These are phyloP conservation scores for Aythya baeri DNA, from an alignment of 2,113 vertebrate species.

Conservation along the genomic window DNA sequence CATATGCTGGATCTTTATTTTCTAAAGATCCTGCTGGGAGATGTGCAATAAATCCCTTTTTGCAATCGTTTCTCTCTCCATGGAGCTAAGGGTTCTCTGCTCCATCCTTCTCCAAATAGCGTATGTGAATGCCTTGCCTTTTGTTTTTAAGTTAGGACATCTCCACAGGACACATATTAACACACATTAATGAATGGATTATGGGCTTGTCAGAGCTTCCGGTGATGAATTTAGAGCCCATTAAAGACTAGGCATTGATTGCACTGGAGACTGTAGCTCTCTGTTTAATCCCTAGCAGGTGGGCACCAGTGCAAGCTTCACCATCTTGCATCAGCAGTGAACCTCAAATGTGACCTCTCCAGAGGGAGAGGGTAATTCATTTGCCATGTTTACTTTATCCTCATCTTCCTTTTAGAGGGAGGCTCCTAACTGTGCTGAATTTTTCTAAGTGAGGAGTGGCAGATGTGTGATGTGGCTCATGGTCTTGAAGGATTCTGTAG, in stretches of 20 bases:
- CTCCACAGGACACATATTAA: constrained; percentile 55
- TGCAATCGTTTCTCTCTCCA: constrained; percentile 33
- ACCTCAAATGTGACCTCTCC: constrained; percentile 64
- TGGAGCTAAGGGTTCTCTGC: not conserved
- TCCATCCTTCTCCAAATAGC: constrained; percentile 50
- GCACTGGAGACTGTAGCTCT: constrained; percentile 54
- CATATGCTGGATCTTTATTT: constrained; percentile 59
- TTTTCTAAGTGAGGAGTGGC: constrained; percentile 66
- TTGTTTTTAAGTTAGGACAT: constrained; percentile 59
- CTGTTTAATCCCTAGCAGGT: constrained; percentile 75
- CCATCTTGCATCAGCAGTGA: constrained; percentile 70
- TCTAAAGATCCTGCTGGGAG: constrained; percentile 53
- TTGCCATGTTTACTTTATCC: constrained; percentile 70
- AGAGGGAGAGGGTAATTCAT: constrained; percentile 60
- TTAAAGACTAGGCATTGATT: constrained; percentile 57
- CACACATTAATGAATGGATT: constrained; percentile 64
- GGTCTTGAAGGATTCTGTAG: constrained; percentile 37
- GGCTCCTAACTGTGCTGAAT: constrained; percentile 63
- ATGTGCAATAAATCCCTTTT: constrained; percentile 48
- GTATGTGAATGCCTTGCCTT: constrained; percentile 35
- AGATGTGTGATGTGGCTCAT: constrained; percentile 32
- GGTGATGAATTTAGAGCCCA: constrained; percentile 56
- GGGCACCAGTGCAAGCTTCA: constrained; percentile 56
- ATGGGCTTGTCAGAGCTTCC: constrained; percentile 52
- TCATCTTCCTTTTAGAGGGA: constrained; percentile 48